Evolutionary conservation across 2,797 vertebrate genomes (phyloP).

Genomic region (Garrulus glandarius): DNA sequence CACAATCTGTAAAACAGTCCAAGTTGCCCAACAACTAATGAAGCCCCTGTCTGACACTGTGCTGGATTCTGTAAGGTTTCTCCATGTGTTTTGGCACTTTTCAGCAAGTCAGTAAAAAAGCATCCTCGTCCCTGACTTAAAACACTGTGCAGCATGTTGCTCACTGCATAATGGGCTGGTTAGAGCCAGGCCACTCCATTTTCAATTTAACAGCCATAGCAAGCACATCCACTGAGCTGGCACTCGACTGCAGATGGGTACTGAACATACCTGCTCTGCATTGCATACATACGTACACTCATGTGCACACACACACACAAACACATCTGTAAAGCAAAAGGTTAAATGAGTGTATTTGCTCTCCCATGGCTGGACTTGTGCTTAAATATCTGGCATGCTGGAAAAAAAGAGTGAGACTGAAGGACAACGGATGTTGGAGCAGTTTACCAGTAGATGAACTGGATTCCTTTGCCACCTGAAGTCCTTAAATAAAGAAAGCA

Average conservation of each 20-base stretch:
- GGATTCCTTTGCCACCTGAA: not conserved
- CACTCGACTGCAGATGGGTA: not conserved
- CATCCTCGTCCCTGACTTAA: conserved; percentile 3
- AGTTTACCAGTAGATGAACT: not conserved
- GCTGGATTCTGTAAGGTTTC: conserved; percentile 55
- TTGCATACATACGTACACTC: not conserved
- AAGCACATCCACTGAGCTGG: not conserved
- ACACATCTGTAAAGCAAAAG: not conserved
- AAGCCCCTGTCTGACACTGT: not conserved
- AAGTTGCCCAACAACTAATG: conserved; percentile 73
- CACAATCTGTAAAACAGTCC: conserved; percentile 79
- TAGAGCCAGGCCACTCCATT: not conserved
- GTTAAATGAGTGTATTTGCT: conserved; percentile 4
- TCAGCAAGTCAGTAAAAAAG: not conserved
- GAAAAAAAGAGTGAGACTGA: not conserved
- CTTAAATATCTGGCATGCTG: not conserved
- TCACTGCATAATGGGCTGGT: not conserved
- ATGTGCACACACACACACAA: not conserved
- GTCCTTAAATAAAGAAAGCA: conserved; percentile 1
- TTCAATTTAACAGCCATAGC: not conserved
- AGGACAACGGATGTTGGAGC: not conserved
- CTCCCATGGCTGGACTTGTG: not conserved
- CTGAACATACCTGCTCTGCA: not conserved
- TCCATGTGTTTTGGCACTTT: conserved; percentile 16
- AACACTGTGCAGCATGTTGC: not conserved